Base-by-base conservation (phyloP, 1,140 invertebrate genomes). In the Apocrypta bakeri region DNA sequence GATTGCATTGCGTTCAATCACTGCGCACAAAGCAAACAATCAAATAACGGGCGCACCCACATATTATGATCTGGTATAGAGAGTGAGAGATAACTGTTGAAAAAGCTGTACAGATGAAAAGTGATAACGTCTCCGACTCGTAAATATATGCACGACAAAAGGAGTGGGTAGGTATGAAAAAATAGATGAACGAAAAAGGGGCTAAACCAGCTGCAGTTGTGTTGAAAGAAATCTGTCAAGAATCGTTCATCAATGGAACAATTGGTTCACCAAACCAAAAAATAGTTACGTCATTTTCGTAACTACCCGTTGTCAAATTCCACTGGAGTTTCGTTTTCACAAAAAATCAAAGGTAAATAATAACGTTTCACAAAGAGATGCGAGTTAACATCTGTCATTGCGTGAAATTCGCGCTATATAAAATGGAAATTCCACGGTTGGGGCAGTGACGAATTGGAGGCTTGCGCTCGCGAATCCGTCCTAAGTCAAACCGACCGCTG, bases 61-160 rank as follows among this genome's bases (percentile, higher is more conserved):
- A 64, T 37, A 77, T 77, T 77, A 77, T 66, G 75, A 75, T 61
- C 25, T n/a, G 56, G 17, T 31, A n/a, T n/a, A 56, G 27, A 74
- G 42, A 78, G 61, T 56, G 76, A 33, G 73, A 75, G 42, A 75
- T 75, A 77, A 64, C 29, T 64, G 48, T 6, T 8, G 74, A n/a
- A 37, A 68, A 42, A 78, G 82, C 74, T 61, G 37, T 84, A 83
- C 69, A 82, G 76, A 81, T 77, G 25, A 83, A 81, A 73, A 80
- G 33, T 61, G 77, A 83, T 83, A 81, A 84, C 79, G 71, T 78
- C 77, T 81, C 73, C 79, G 81, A 73, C 78, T 75, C 68, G 73
- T 37, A 79, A 79, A 82, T 78, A 72, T 69, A 80, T 68, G 83
- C 68, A 74, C 82, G 81, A 74, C 40, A 42, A 42, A n/a, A 40